phyloP scores from a whole-genome alignment of 2,113 vertebrate genomes.

The Phocoena sinus region DNA sequence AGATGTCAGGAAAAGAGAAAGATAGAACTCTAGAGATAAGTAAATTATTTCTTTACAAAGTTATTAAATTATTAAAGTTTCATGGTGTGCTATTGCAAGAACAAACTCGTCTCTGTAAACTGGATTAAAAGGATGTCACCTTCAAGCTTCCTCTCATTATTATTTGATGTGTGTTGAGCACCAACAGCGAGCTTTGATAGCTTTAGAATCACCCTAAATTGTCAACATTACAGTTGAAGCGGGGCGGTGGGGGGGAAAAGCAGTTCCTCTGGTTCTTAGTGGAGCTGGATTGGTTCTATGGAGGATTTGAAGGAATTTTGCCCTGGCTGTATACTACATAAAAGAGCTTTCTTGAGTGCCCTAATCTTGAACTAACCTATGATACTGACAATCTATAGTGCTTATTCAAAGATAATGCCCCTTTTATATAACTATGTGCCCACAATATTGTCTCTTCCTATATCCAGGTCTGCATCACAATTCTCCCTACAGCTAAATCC shows the following conservation, averaged over 20 bases:
- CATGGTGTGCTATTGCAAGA: slow-evolving; percentile 16
- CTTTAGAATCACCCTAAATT: not conserved
- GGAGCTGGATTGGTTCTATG: not conserved
- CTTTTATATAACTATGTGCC: not conserved
- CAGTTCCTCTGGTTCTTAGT: not conserved
- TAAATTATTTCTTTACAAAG: slow-evolving; percentile 31
- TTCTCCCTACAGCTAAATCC: not conserved
- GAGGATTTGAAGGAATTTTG: not conserved
- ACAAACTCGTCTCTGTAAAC: slow-evolving; percentile 58
- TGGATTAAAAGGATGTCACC: slow-evolving; percentile 54
- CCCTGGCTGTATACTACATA: not conserved
- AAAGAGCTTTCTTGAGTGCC: not conserved
- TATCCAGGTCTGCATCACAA: not conserved
- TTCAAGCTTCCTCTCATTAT: slow-evolving; percentile 51
- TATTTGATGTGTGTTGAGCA: slow-evolving; percentile 54
- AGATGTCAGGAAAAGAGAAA: not conserved
- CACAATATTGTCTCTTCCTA: not conserved
- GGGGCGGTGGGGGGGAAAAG: too few species aligned
- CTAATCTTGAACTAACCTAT: not conserved
- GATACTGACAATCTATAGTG: not conserved
- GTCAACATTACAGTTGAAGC: not conserved
- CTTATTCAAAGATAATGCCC: not conserved
- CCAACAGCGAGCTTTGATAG: slow-evolving; percentile 13
- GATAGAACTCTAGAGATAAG: not conserved
- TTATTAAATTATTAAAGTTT: slow-evolving; percentile 66